Base-by-base conservation (phyloP, 2,888 invertebrate genomes). In the Drosophila mimetica region DNA sequence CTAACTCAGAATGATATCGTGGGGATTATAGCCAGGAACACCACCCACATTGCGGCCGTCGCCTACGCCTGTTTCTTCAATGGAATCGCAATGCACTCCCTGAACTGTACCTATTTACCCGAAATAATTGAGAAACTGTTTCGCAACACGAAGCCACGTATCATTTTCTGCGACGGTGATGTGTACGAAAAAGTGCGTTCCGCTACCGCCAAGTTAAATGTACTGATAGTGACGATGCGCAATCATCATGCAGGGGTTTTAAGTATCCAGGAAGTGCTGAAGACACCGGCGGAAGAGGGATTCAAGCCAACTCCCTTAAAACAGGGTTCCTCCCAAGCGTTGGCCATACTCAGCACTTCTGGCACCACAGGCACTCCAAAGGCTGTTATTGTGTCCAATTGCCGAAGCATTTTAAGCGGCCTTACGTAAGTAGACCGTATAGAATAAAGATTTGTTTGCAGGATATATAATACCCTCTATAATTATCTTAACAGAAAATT, bases 341-440 rank as follows among this genome's bases (percentile, higher is more conserved):
- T 89, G 7, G 87, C 86, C 2, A 90, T 91, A 61, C 59, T 90
- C 0, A 88, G 90, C 36, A 85, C 90, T 0, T 90, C 90, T 4
- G 91, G 91, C 1, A 89, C 90, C 0, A 90, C 90, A 0, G 89
- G 90, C 0, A 46, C 51, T 1, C 89, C 90, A 1, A 90, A 90
- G 53, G 85, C 84, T 5, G 88, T 72, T n/a, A 80, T 76, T 0
- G 53, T 80, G 1, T 14, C 58, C 2, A 80, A 80, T 16, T 64
- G 61, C 48, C 67, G 14, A 1, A 73, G 52, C 6, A 13, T 75
- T 0, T 11, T 83, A 0, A 70, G 50, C 22, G 7, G 20, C 1
- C 0, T 6, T 22, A 13, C 6, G 79, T 79, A 63, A 63, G 64
- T 59, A 1, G 25, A 6, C 25, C 25, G 7, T 25, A 25, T 7